Conservation (phyloP, 2,888 invertebrate genomes). For the Melipona beecheii region DNA sequence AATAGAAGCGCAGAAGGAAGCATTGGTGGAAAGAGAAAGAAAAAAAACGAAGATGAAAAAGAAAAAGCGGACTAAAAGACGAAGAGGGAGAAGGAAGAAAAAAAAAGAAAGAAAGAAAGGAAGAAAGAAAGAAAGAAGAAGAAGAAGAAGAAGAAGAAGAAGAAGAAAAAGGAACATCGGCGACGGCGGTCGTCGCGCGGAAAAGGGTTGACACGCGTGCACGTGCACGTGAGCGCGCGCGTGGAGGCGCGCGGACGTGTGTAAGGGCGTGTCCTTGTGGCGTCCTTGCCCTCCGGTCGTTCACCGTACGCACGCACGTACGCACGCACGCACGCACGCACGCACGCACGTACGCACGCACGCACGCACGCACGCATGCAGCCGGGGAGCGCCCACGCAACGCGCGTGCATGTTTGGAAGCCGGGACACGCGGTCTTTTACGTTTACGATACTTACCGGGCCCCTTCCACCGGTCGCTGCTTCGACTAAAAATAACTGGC, state of each 20-base stretch:
- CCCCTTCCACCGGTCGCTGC: slow-evolving; percentile 29
- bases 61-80: background rate
- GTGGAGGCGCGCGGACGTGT: slow-evolving; percentile 49
- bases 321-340: slow-evolving; percentile 45
- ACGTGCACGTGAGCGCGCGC: slow-evolving; percentile 41
- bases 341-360: slow-evolving; percentile 43
- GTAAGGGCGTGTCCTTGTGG: slow-evolving; percentile 81
- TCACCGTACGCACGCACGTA: slow-evolving; percentile 74
- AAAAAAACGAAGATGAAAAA: background rate
- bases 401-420: slow-evolving; percentile 62
- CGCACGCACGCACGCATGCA: slow-evolving; percentile 24
- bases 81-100: background rate
- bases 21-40: background rate
- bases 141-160: background rate
- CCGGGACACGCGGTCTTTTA: slow-evolving; percentile 76
- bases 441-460: slow-evolving; percentile 74
- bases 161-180: background rate
- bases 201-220: slow-evolving; percentile 55
- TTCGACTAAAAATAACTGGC: slow-evolving; percentile 77
- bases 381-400: slow-evolving; percentile 58
- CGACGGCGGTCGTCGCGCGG: slow-evolving; percentile 21
- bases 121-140: background rate
- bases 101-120: background rate
- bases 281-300: slow-evolving; percentile 83
- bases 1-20: slow-evolving; percentile 20